Conservation (phyloP, 1,140 invertebrate species). For the Orius insidiosus region DNA sequence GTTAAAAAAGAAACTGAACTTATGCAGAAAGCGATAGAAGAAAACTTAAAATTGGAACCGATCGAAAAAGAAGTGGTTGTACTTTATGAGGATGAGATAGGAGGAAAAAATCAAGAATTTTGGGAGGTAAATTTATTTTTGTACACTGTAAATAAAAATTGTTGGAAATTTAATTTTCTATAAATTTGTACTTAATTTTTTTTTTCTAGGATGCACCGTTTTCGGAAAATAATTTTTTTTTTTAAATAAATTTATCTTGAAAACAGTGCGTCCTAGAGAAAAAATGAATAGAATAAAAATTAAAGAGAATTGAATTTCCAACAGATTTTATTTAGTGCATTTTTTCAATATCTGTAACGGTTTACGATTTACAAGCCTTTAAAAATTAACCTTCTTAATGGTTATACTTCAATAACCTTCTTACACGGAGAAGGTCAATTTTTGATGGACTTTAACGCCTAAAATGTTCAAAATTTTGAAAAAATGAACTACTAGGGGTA, state of each 20-base stretch:
- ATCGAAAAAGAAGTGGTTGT: constrained; percentile 70
- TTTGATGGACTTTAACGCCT: no score
- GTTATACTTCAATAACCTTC: no score
- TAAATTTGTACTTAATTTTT: no score
- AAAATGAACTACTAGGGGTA: no score
- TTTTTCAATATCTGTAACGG: neutral
- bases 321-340: neutral
- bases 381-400: no score
- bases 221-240: neutral
- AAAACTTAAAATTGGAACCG: constrained; percentile 43
- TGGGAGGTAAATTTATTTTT: constrained; percentile 25
- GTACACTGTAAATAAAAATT: neutral
- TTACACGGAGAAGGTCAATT: no score
- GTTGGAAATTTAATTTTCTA: neutral
- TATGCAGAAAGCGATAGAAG: constrained; percentile 55
- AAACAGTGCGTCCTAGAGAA: neutral
- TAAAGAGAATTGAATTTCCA: neutral
- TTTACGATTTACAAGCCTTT: no score
- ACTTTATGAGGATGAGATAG: constrained; percentile 61
- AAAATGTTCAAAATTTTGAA: no score
- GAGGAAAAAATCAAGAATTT: constrained; percentile 25
- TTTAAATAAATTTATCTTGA: neutral
- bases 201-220: neutral
- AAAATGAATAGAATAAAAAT: no score
- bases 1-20: constrained; percentile 58